Conservation (phyloP, 2,888 invertebrate genomes). For the Prenolepis imparis region DNA sequence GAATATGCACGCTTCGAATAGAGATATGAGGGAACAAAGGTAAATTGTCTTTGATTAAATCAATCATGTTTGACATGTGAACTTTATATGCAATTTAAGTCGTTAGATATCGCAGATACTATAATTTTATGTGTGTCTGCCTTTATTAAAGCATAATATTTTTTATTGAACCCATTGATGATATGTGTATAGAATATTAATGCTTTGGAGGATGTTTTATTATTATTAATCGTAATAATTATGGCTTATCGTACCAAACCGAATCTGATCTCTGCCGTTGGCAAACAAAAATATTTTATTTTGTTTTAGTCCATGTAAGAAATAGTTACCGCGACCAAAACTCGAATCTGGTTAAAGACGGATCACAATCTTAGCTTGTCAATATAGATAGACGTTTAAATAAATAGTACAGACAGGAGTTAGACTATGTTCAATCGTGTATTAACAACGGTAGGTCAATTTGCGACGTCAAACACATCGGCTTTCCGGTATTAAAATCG, state of each 20-base stretch:
- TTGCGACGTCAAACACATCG: slow-evolving; percentile 38
- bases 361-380: slow-evolving; percentile 59
- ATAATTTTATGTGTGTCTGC: slow-evolving; percentile 8
- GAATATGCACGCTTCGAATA: slow-evolving; percentile 8
- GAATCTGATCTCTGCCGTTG: slow-evolving; percentile 52
- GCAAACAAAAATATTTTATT: slow-evolving; percentile 16
- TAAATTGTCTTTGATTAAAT: slow-evolving; percentile 29
- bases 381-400: slow-evolving; percentile 63
- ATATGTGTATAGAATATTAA: slow-evolving; percentile 6
- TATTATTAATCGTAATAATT: slow-evolving; percentile 16
- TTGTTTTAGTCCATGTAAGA: slow-evolving; percentile 16
- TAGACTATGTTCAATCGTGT: slow-evolving; percentile 58
- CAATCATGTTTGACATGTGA: neutral
- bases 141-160: slow-evolving; percentile 25
- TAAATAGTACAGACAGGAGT: slow-evolving; percentile 58
- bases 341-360: slow-evolving; percentile 38
- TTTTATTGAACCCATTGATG: slow-evolving; percentile 3
- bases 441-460: slow-evolving; percentile 59
- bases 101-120: slow-evolving; percentile 5
- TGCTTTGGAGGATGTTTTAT: slow-evolving; percentile 23
- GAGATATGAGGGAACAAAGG: slow-evolving; percentile 15
- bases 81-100: slow-evolving; percentile 35
- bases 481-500: slow-evolving; percentile 58
- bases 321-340: slow-evolving; percentile 24
- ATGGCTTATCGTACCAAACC: slow-evolving; percentile 32